Evolutionary conservation across 2,797 vertebrate species (phyloP), one percentile per base, ranked within the genome.

Genomic region (Lagodon rhomboides): DNA sequence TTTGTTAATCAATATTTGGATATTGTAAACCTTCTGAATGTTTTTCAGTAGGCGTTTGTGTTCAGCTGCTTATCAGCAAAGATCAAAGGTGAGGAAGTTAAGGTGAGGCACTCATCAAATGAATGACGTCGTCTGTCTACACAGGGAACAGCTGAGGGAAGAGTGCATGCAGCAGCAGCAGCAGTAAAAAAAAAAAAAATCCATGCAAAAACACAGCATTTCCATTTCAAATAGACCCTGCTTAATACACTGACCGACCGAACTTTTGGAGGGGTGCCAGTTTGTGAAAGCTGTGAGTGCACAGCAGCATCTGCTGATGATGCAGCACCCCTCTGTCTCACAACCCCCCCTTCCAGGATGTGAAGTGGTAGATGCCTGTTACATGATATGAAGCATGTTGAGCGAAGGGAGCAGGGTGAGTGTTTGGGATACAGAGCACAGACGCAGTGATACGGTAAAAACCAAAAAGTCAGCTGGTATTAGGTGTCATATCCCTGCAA

Each of bases 301-400:
- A 81, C 77, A 68, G 86, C 88, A 69, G 85, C 77, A 80, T 92
- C 78, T 85, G 88, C 87, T 89, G 86, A 87, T 92, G 92, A 93
- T 93, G 91, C 92, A 90, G 90, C 84, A 62, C 82, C 83, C 72
- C 80, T 86, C 87, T 66, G 87, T 86, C 89, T 90, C 89, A 67
- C 85, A 76, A 59, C 46, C 75, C 63, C 75, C 88, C 85, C 89
- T 49, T 66, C 88, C 83, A 89, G 94, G 89, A 94, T 90, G 83
- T 88, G 88, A 87, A 96, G 95, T 96, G 96, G 95, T 97, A 96
- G 94, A 91, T 96, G 94, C 96, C 96, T 93, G 95, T 95, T 96
- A 97, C 95, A 96, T 96, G 97, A 97, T 96, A 94, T 88, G 93
- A 92, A 95, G 95, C 95, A 90, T 95, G 94, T 95, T 92, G 92